Percentiles rank a stretch among this genome's conserved stretches.
Conservation (phyloP, 2,113 vertebrate genomes). For the Mobula hypostoma region DNA sequence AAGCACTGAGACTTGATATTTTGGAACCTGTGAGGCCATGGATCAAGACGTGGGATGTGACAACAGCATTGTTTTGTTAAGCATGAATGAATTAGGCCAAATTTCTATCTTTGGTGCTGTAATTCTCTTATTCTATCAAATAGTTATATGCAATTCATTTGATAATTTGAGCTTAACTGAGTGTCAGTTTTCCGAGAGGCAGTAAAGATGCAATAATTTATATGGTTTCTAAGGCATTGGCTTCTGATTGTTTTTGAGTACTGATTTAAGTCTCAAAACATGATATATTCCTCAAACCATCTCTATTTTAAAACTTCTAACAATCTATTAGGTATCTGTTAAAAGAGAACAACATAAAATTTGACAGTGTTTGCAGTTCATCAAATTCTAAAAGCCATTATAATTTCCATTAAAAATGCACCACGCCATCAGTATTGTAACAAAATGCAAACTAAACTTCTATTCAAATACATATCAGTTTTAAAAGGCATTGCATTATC, state of each 20-base stretch:
- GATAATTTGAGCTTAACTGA: background rate
- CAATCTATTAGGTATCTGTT: background rate
- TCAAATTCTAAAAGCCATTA: slow-evolving; percentile 22
- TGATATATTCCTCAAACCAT: background rate
- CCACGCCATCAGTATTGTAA: background rate
- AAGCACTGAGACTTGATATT: too few species aligned
- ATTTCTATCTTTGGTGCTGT: too few species aligned
- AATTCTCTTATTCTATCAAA: too few species aligned
- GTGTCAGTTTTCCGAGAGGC: background rate
- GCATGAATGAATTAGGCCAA: too few species aligned
- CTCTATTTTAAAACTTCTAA: slow-evolving; percentile 12
- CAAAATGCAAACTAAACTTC: background rate
- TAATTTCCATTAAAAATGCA: background rate
- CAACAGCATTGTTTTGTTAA: too few species aligned
- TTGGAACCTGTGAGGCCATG: too few species aligned
- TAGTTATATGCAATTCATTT: too few species aligned
- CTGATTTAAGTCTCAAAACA: background rate
- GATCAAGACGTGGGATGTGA: too few species aligned
- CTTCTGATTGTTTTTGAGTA: background rate
- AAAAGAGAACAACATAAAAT: background rate
- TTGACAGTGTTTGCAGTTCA: slow-evolving; percentile 24
- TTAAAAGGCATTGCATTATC: background rate
- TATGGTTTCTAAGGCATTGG: background rate
- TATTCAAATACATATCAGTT: background rate
- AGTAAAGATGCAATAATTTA: background rate